Percentiles rank a stretch among this genome's conserved stretches.
Evolutionary conservation across 1,140 invertebrate species (phyloP).

Genomic region (Heterodera schachtii): DNA sequence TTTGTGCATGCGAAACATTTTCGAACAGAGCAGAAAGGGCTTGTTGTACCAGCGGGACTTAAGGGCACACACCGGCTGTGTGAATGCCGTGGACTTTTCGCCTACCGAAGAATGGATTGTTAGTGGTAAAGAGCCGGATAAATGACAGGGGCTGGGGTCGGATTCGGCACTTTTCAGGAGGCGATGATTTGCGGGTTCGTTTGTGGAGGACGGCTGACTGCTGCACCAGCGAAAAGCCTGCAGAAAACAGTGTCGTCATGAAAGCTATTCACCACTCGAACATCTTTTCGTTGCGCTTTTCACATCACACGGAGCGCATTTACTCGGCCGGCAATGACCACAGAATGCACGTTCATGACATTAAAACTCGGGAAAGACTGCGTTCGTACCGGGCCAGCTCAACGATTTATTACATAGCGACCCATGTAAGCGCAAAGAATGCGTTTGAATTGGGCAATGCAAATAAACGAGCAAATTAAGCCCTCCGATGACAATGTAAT

Average conservation of each 20-base stretch:
- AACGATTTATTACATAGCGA: conserved; percentile 45
- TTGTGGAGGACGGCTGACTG: conserved; percentile 83
- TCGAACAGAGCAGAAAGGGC: neutral
- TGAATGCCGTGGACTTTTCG: conserved; percentile 93
- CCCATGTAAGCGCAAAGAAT: conserved; percentile 52
- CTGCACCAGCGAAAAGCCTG: conserved; percentile 70
- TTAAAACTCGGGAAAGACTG: conserved; percentile 28
- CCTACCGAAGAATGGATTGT: conserved; percentile 80
- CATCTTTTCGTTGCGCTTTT: conserved; percentile 87
- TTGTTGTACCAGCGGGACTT: neutral
- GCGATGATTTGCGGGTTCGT: conserved; percentile 85
- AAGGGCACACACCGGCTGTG: conserved; percentile 85
- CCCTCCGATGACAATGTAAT: conserved; percentile 46
- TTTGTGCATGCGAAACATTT: neutral
- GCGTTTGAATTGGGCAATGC: too few relatives aligned
- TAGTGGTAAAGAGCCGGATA: conserved; percentile 74
- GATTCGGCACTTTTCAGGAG: conserved; percentile 71
- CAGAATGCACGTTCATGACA: conserved; percentile 40
- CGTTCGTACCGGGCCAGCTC: conserved; percentile 24
- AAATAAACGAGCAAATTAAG: conserved; percentile 15
- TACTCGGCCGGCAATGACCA: conserved; percentile 77
- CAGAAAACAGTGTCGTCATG: conserved; percentile 75
- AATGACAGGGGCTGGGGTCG: neutral
- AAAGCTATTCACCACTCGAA: conserved; percentile 83
- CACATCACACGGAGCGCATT: conserved; percentile 77